A percentile compares a stretch with the other conserved stretches of the same genome.
These are phyloP conservation scores for Drosophila ficusphila DNA, from an alignment of 1,140 invertebrate genomes.

Conservation along the genomic window DNA sequence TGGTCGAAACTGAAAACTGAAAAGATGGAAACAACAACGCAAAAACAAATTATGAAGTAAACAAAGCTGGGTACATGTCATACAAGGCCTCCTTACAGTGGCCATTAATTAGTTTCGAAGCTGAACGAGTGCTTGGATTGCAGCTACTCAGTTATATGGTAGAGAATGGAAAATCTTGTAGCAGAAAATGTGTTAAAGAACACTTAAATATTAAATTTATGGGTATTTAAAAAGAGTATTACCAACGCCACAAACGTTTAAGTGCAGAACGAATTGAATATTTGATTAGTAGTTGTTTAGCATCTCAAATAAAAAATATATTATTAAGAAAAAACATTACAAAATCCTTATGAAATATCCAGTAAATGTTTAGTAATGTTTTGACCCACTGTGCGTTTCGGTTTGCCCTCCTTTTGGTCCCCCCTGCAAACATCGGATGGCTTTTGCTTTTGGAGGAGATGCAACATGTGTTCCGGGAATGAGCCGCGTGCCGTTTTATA, in stretches of 20 bases:
- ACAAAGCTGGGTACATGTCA: slow-evolving; percentile 58
- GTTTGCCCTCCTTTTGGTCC: slow-evolving; percentile 5
- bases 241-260: too few relatives aligned
- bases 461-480: slow-evolving; percentile 69
- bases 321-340: not conserved
- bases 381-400: slow-evolving; percentile 24
- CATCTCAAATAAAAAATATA: too few relatives aligned
- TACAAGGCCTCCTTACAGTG: slow-evolving; percentile 14
- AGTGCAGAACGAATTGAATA: too few relatives aligned
- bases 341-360: not conserved
- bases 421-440: slow-evolving; percentile 30
- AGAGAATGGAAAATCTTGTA: not conserved
- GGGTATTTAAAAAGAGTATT: too few relatives aligned
- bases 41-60: slow-evolving; percentile 71
- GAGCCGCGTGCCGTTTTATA: slow-evolving; percentile 72
- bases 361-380: not conserved
- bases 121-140: not conserved
- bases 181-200: not conserved
- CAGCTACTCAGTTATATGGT: not conserved
- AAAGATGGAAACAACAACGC: slow-evolving; percentile 36
- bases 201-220: not conserved
- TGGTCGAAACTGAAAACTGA: slow-evolving; percentile 45
- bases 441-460: slow-evolving; percentile 46
- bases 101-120: not conserved
- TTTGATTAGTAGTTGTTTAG: too few relatives aligned